Evolutionary conservation across 2,888 invertebrate species (phyloP).

Genomic region (Polydrusus cervinus): DNA sequence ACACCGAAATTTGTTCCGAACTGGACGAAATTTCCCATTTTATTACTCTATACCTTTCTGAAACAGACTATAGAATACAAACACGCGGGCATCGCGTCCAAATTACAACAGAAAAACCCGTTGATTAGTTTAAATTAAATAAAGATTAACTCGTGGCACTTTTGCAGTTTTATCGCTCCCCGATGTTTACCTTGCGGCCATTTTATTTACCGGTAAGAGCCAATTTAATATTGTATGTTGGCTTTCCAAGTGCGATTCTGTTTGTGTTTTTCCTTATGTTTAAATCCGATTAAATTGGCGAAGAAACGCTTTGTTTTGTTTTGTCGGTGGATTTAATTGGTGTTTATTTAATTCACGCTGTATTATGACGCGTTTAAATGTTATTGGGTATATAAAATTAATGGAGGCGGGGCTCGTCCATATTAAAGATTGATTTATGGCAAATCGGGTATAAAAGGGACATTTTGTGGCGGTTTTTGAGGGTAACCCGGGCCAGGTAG

Average conservation of each 20-base stretch:
- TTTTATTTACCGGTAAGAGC: slow-evolving; percentile 24
- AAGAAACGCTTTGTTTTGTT: slow-evolving; percentile 4
- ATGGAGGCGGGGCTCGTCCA: background rate
- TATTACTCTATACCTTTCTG: too few species aligned
- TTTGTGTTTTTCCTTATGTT: slow-evolving; percentile 27
- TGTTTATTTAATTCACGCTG: background rate
- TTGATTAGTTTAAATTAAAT: slow-evolving; percentile 41
- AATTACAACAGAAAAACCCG: slow-evolving; percentile 34
- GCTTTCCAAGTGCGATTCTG: slow-evolving; percentile 23
- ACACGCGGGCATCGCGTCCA: too few species aligned
- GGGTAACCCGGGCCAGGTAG: too few species aligned
- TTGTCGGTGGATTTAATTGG: background rate
- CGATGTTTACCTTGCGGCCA: slow-evolving; percentile 26
- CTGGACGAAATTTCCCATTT: too few species aligned
- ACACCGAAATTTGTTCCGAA: too few species aligned
- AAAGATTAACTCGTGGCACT: slow-evolving; percentile 31
- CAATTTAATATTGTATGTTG: slow-evolving; percentile 30
- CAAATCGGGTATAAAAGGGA: background rate
- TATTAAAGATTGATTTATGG: background rate
- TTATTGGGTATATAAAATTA: background rate
- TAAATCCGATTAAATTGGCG: slow-evolving; percentile 16
- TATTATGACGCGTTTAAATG: background rate
- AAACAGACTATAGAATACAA: too few species aligned
- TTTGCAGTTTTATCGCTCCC: slow-evolving; percentile 26
- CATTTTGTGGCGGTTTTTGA: background rate